A percentile compares a stretch with the other conserved stretches of the same genome.
These are phyloP conservation scores for Cephonodes hylas DNA, from an alignment of 2,888 invertebrate genomes.

Conservation along the genomic window DNA sequence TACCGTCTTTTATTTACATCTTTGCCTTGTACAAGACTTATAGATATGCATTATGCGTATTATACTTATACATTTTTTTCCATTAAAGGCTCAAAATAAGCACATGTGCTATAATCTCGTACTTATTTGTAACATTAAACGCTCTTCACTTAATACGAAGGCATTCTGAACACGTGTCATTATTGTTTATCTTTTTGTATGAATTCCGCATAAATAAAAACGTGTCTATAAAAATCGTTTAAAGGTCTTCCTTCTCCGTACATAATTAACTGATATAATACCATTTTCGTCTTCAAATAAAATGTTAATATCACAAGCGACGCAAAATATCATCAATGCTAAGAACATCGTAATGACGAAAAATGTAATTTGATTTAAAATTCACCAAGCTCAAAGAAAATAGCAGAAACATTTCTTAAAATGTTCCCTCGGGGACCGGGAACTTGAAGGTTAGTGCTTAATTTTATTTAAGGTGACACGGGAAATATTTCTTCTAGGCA, in stretches of 20 bases:
- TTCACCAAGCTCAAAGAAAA: conserved; percentile 27
- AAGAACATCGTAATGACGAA: conserved; percentile 6
- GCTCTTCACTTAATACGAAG: too few species aligned
- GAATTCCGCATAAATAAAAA: background rate
- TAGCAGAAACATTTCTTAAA: conserved; percentile 18
- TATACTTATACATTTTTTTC: too few species aligned
- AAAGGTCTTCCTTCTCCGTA: background rate
- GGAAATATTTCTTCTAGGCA: conserved; percentile 30
- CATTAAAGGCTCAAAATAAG: too few species aligned
- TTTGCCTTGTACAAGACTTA: too few species aligned
- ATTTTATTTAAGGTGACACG: conserved; percentile 43
- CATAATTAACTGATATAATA: background rate
- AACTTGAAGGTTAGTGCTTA: conserved; percentile 33
- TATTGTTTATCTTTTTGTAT: background rate
- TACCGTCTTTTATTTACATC: too few species aligned
- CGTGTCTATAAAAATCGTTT: background rate
- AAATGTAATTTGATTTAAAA: conserved; percentile 30
- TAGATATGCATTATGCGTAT: too few species aligned
- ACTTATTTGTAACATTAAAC: too few species aligned
- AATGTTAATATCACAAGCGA: background rate
- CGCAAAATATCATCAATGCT: background rate
- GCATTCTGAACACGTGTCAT: background rate
- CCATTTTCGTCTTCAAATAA: background rate
- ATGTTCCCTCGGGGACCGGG: conserved; percentile 24
- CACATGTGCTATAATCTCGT: too few species aligned